Base-by-base conservation (phyloP, 1,140 invertebrate genomes). In the Gonioctena quinquepunctata region DNA sequence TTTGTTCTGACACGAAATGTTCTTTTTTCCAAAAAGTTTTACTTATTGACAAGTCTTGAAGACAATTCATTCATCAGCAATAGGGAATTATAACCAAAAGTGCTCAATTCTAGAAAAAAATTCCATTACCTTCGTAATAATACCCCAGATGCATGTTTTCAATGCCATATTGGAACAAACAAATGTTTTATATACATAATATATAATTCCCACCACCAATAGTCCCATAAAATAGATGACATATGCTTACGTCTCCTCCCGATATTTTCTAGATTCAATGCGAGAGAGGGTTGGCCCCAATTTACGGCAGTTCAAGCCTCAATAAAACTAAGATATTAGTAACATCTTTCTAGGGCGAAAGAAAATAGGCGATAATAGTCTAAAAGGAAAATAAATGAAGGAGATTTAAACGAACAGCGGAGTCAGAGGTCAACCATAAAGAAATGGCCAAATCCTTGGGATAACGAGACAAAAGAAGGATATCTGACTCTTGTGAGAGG, bases 341-440 rank as follows among this genome's bases (percentile, higher is more conserved):
- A 68, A 67, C 73, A 69, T 72, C 66, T 72, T 72, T 72, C 60
- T 56, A 54, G 65, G 64, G 49, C 59, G 22, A 68, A 60, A 69
- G 33, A 42, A 72, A 75, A 75, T 75, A 72, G 70, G 70, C 73
- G 73, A 75, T 75, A 75, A 75, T 75, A 72, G 73, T 72, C 73
- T 68, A 68, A 75, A 72, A 75, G 73, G 73, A 68, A 75, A 69
- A 75, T 75, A 75, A 75, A 75, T 75, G 73, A 66, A 52, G 56
- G 73, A 70, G 70, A 72, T 72, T 75, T 75, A 69, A 75, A 74
- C 66, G 64, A 70, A 74, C 66, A 69, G 73, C 65, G 52, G 68
- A 72, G 70, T 27, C 69, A 72, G 63, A 71, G 73, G 73, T 75
- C 70, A 75, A 72, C 73, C 73, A 70, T 75, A 75, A 72, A 75